Percentiles rank a stretch among this genome's conserved stretches.
Evolutionary conservation across 1,140 invertebrate genomes (phyloP).

Genomic region (Spodoptera frugiperda): DNA sequence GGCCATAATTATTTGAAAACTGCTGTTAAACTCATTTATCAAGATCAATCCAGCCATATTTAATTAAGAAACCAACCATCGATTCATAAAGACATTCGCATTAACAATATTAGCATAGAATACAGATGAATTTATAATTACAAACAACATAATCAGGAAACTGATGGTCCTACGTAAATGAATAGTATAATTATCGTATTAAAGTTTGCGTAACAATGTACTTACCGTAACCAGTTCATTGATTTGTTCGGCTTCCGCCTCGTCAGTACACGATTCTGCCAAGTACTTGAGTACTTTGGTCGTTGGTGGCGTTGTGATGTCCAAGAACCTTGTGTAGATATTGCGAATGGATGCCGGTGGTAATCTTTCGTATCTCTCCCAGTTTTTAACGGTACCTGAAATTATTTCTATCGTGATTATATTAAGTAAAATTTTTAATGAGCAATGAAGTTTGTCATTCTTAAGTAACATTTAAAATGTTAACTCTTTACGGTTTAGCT

Average conservation of each 20-base stretch:
- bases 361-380: slow-evolving; percentile 94
- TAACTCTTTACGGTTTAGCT: no score
- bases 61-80: no score
- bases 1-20: no score
- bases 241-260: slow-evolving; percentile 90
- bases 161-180: not conserved
- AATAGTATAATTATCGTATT: no score
- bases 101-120: no score
- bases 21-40: no score
- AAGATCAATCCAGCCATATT: no score
- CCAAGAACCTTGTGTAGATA: slow-evolving; percentile 94
- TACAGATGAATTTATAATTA: no score
- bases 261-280: slow-evolving; percentile 91
- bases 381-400: slow-evolving; percentile 92
- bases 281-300: slow-evolving; percentile 94
- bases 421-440: not conserved
- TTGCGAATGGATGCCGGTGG: slow-evolving; percentile 91
- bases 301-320: slow-evolving; percentile 97
- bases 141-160: not conserved
- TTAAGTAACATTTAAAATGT: no score
- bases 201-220: slow-evolving; percentile 16
- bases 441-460: no score
- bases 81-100: no score
- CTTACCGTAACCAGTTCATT: slow-evolving; percentile 91
- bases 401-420: not conserved